Conservation (phyloP, 1,140 invertebrate species). For the Andrena cerasifolii region DNA sequence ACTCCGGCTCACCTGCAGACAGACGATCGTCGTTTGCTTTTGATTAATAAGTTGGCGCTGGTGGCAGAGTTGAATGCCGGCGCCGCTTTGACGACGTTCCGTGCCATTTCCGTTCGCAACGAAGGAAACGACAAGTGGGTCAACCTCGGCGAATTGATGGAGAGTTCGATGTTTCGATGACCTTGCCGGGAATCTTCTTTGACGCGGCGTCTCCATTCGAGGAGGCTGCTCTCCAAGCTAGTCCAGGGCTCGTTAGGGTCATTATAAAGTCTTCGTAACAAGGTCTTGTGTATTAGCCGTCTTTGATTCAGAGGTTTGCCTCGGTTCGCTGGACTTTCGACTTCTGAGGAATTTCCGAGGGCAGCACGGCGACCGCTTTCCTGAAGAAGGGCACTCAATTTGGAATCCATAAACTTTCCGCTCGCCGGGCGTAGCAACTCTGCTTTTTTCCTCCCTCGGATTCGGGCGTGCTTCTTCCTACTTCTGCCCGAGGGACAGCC, state of each 20-base stretch:
- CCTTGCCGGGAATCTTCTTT: background rate
- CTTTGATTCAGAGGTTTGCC: background rate
- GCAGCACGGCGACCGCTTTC: slow-evolving; percentile 6
- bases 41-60: no score
- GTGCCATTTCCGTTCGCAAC: background rate
- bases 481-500: slow-evolving; percentile 1
- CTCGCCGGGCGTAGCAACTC: background rate
- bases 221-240: background rate
- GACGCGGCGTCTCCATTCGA: background rate
- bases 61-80: no score
- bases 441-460: slow-evolving; percentile 1
- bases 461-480: background rate
- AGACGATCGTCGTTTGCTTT: slow-evolving; percentile 30
- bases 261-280: background rate
- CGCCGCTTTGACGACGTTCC: no score
- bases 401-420: slow-evolving; percentile 13
- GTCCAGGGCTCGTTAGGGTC: background rate
- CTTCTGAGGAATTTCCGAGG: background rate
- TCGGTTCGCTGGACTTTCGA: background rate
- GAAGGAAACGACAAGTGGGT: background rate
- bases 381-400: slow-evolving; percentile 19
- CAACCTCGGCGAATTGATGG: background rate
- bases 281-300: background rate
- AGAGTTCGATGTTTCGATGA: no score
- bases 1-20: background rate